These are phyloP conservation scores for Lerista edwardsae DNA, from an alignment of 2,797 vertebrate genomes.

Conservation along the genomic window DNA sequence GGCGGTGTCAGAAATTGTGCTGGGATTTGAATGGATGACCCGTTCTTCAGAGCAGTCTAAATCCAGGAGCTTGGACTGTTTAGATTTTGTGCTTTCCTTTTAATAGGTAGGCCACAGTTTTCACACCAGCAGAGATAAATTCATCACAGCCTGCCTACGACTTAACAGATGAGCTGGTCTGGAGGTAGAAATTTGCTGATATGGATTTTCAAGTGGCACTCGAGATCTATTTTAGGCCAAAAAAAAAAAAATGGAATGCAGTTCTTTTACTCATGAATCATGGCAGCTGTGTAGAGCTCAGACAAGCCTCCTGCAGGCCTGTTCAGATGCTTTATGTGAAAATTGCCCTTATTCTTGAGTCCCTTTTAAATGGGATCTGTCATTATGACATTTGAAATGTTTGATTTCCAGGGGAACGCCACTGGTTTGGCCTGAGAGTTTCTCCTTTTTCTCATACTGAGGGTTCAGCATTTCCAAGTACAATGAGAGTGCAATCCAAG, in stretches of 20 bases:
- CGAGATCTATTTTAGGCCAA: slow-evolving; percentile 35
- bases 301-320: slow-evolving; percentile 16
- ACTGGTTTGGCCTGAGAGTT: neutral
- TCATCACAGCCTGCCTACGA: slow-evolving; percentile 34
- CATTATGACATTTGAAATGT: neutral
- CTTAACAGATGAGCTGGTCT: slow-evolving; percentile 49
- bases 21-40: neutral
- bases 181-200: slow-evolving; percentile 38
- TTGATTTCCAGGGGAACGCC: neutral
- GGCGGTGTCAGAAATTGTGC: neutral
- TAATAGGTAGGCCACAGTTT: neutral
- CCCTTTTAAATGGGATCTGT: neutral
- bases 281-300: slow-evolving; percentile 30
- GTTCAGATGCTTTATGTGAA: slow-evolving; percentile 8
- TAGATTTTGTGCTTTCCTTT: neutral
- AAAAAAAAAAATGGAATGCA: neutral
- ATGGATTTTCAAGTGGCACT: slow-evolving; percentile 40
- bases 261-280: neutral
- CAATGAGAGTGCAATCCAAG: too few relatives aligned
- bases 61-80: neutral
- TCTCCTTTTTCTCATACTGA: neutral
- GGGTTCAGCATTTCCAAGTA: neutral
- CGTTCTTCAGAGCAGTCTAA: neutral
- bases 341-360: neutral
- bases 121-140: slow-evolving; percentile 6